Conservation (phyloP, 2,797 vertebrate genomes). For the Anabacerthia variegaticeps region DNA sequence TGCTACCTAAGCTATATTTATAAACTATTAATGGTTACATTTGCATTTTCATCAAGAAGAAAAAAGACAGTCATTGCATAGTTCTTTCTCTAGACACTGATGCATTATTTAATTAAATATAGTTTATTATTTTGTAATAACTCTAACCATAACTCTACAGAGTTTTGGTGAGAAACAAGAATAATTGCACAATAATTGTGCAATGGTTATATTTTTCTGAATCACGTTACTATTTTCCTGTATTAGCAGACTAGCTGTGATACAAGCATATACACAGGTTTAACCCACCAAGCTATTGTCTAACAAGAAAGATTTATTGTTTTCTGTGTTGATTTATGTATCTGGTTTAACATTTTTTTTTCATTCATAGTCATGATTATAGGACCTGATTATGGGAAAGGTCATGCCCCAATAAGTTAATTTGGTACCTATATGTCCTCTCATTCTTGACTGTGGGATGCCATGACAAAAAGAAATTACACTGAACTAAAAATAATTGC, state of each 20-base stretch:
- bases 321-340: background rate
- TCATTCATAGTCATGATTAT: background rate
- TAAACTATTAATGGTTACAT: conserved; percentile 70
- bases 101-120: conserved; percentile 68
- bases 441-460: background rate
- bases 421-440: background rate
- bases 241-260: background rate
- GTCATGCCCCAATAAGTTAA: background rate
- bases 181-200: conserved; percentile 21
- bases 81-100: conserved; percentile 45
- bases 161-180: conserved; percentile 21
- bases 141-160: conserved; percentile 1
- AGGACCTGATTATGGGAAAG: background rate
- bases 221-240: background rate
- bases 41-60: conserved; percentile 66
- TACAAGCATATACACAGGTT: background rate
- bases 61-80: conserved; percentile 16
- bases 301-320: background rate
- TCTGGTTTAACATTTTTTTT: background rate
- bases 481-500: background rate
- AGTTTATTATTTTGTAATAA: conserved; percentile 42
- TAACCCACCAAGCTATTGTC: background rate
- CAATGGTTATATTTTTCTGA: background rate
- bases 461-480: background rate
- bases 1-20: conserved; percentile 47